Evolutionary conservation across 2,797 vertebrate species (phyloP), one percentile per base, ranked within the genome.

Genomic region (Numenius phaeopus): DNA sequence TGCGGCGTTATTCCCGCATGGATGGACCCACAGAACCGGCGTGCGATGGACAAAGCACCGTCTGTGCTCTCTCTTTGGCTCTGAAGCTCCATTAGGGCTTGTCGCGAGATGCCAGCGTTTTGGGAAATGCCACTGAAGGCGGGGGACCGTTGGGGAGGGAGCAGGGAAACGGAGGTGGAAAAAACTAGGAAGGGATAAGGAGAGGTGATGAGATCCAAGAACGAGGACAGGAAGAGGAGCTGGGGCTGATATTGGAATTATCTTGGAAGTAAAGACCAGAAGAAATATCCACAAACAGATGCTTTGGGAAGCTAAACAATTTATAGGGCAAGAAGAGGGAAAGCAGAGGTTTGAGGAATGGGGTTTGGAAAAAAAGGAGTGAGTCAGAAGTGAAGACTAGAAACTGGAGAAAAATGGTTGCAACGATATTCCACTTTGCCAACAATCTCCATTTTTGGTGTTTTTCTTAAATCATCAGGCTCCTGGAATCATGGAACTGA

Each of bases 11-110:
- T 5, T 58, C 79, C 92, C 34, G 64, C 90, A 58, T 69, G 92
- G 90, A 32, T 26, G 34, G 62, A 61, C 17, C 59, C 79, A 30
- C 37, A 5, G 5, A 5, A 15, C 3, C 5, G 4, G 42, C 6
- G 7, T 8, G 49, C 9, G 23, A 8, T 0, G 24, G 73, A 95
- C 94, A 96, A 94, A 95, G 94, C 71, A 5, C 3, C 0, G 1
- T 62, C 95, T 89, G 85, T 95, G 90, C 21, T 47, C 85, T 87
- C 44, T 16, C 75, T 30, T 55, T 15, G 89, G 73, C 83, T 62
- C 16, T 20, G 70, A 46, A 39, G 84, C 84, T 71, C 83, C 23
- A 0, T 52, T 0, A 13, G 44, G 71, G 46, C 23, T 84, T 52
- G 11, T 11, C 11, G 54, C 12, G 0, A 73, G n/a, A 0, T 7